Base-by-base conservation (phyloP, 92 coral and sea anemone species). In the Epizoanthus illoricatus region DNA sequence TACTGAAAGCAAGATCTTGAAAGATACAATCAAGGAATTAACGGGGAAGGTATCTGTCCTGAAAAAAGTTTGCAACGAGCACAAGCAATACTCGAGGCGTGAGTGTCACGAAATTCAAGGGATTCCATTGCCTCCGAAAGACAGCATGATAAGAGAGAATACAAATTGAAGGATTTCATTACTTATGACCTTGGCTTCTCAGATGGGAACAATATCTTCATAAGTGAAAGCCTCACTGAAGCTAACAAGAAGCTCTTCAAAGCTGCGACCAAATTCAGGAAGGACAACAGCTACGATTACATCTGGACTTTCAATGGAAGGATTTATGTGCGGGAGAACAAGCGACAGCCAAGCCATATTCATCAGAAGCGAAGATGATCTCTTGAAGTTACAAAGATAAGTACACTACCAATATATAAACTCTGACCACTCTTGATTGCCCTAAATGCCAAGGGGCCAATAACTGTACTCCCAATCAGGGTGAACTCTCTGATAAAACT, bases 121-220 rank as follows among this genome's bases (percentile, higher is more conserved):
- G 49, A 45, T 45, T 58, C 17, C 81, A 65, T 75, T 52, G 67
- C 63, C 63, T 16, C 81, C 67, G 68, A 54, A 75, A 75, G 66
- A 75, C 59, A 75, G 81, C 24, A 19, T 47, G 58, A 68, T 80
- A 21, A 80, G 61, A 67, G 75, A 80, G 64, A 68, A 81, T 18
- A 81, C 85, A 76, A 5, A 33, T 76, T 76, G 70, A 69, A 49
- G 42, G 18, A 40, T 15, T 43, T 28, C 36, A 28, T 2, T 28
- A 28, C 36, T 28, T 2, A 28, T 28, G 36, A 28, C 36, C 36
- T 28, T 28, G 36, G 36, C 36, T 28, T 28, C 36, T 28, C 36
- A 74, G 80, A n/a, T n/a, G 80, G 36, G 62, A 76, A 76, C 36
- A 79, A 3, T 64, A 79, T 79, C 72, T 79, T 28, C 28, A 79